Percentiles rank a stretch among this genome's conserved stretches.
These are phyloP conservation scores for Rissa tridactyla DNA, from an alignment of 2,113 vertebrate species.

Conservation along the genomic window DNA sequence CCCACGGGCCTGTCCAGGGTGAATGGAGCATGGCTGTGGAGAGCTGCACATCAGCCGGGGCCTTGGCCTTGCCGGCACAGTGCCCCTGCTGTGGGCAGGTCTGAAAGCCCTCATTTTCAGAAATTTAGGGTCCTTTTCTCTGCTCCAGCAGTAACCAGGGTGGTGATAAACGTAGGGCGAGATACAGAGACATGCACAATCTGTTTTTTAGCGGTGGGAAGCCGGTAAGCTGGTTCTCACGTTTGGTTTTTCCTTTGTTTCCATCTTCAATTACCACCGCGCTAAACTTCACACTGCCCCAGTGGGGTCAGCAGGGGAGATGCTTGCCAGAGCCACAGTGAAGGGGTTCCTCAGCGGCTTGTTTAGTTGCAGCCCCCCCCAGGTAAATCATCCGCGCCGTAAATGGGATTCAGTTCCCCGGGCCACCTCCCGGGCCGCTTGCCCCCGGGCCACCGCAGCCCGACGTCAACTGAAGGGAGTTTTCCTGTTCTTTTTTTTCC, in stretches of 20 bases:
- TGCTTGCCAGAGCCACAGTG: background rate
- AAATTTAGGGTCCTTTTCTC: background rate
- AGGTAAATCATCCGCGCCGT: background rate
- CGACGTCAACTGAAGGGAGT: background rate
- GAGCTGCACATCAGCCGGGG: accelerated
- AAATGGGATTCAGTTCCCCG: background rate
- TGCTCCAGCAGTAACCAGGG: background rate
- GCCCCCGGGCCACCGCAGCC: accelerated
- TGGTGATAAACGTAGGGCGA: background rate
- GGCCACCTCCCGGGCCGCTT: accelerated
- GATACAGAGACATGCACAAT: accelerated
- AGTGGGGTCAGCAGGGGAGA: background rate
- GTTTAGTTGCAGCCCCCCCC: accelerated
- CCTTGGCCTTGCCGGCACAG: background rate
- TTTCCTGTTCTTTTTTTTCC: background rate
- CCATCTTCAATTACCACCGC: accelerated
- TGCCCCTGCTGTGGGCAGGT: accelerated
- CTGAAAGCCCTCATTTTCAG: background rate
- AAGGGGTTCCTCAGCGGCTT: accelerated
- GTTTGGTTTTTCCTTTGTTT: background rate
- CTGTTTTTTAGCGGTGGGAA: background rate
- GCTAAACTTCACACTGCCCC: background rate
- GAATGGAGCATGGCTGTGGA: accelerated
- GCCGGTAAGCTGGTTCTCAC: background rate
- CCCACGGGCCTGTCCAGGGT: accelerated